Evolutionary conservation across 2,888 invertebrate species (phyloP).

Genomic region (Phaonia tiefii): DNA sequence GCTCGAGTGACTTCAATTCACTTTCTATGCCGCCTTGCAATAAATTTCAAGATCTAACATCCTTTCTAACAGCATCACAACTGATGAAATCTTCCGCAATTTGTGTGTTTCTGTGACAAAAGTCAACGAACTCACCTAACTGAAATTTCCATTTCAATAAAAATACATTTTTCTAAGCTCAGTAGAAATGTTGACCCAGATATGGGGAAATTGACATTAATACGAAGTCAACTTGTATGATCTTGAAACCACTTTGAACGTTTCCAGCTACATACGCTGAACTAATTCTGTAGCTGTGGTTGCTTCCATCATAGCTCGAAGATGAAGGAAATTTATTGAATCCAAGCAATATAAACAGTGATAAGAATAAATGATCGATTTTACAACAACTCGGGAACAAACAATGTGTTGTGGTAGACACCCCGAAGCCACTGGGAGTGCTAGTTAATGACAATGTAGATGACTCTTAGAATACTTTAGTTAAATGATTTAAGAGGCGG

Average conservation of each 20-base stretch:
- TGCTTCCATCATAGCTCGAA: not conserved
- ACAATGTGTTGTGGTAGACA: not conserved
- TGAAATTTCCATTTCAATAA: constrained; percentile 59
- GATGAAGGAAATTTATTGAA: constrained; percentile 23
- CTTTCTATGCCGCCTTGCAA: too few relatives aligned
- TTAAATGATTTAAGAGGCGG: too few relatives aligned
- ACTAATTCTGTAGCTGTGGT: constrained; percentile 31
- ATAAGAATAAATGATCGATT: not conserved
- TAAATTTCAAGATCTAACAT: too few relatives aligned
- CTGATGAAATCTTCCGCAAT: too few relatives aligned
- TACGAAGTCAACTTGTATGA: not conserved
- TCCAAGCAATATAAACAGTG: constrained; percentile 32
- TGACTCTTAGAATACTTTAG: too few relatives aligned
- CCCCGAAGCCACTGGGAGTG: constrained; percentile 13
- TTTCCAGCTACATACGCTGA: constrained; percentile 5
- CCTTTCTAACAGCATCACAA: too few relatives aligned
- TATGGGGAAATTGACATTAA: constrained; percentile 49
- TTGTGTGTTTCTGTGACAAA: too few relatives aligned
- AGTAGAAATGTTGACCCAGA: constrained; percentile 48
- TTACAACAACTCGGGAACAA: not conserved
- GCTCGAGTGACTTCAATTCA: too few relatives aligned
- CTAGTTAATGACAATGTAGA: not conserved
- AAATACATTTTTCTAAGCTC: constrained; percentile 43
- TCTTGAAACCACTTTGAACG: constrained; percentile 9
- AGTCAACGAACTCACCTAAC: constrained; percentile 4